Base-by-base conservation (phyloP, 2,888 invertebrate genomes). In the Hemaris fuciformis region DNA sequence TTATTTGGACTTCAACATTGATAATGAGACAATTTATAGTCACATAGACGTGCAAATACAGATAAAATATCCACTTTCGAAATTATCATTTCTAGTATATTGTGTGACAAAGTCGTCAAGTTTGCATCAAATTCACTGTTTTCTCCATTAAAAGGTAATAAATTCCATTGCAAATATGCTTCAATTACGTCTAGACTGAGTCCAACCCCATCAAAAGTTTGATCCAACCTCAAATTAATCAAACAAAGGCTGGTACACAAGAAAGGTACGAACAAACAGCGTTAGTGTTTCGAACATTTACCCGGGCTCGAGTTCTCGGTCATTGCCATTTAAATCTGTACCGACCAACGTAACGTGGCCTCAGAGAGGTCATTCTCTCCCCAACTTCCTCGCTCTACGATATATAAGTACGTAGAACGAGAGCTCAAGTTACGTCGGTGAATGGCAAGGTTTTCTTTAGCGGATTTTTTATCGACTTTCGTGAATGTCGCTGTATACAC, bases 301-400 rank as follows among this genome's bases (percentile, higher is more conserved):
- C 67, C 70, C 69, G 38, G 68, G 66, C 64, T 60, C 46, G 56
- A 70, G 66, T 71, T 71, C 68, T 70, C 80, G 86, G 86, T 87
- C 88, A 83, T 81, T 87, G 88, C 81, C 88, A 85, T 82, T 81
- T 74, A 66, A 76, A 81, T 77, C 71, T 76, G 74, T 72, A 65
- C 64, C 68, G 69, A 62, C 84, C 80, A 81, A 48, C 59, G 15
- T 62, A 68, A 27, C 56, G 3, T 68, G 80, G 72, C 27, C 77
- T 62, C 43, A 20, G 23, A 59, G 64, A 72, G 75, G 74, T 77
- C 72, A 74, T 65, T 65, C 61, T 70, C 62, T 63, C 59, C 58
- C 58, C 56, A 58, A 53, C 45, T 34, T 59, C 48, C 53, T 38
- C 62, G 53, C 43, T 61, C 22, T 61, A 5, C 6, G 25, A 27